A percentile compares a stretch with the other conserved stretches of the same genome.
Evolutionary conservation across 2,113 vertebrate species (phyloP).

Genomic region (Poecile atricapillus): DNA sequence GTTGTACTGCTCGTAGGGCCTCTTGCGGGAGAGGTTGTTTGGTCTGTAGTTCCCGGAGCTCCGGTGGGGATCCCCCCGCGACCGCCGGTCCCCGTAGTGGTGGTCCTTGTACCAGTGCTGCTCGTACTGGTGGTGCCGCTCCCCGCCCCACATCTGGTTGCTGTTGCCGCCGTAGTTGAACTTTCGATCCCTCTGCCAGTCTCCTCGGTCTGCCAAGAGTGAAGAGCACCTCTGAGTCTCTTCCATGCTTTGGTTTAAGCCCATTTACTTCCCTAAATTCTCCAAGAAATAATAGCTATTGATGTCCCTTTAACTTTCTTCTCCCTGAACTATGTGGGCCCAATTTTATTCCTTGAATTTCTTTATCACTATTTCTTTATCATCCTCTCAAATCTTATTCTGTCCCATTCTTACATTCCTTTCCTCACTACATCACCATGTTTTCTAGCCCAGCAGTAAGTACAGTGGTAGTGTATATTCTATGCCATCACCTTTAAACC

Average conservation of each 20-base stretch:
- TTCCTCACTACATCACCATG: background rate
- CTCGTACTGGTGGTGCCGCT: constrained; percentile 92
- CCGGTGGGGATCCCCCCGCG: constrained; percentile 85
- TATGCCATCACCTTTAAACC: background rate
- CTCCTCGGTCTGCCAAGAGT: constrained; percentile 82
- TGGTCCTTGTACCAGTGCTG: constrained; percentile 93
- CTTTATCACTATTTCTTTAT: background rate
- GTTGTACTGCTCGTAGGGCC: constrained; percentile 90
- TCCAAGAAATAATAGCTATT: background rate
- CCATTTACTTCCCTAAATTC: background rate
- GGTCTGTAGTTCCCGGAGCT: constrained; percentile 87
- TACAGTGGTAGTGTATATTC: background rate
- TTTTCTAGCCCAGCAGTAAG: background rate
- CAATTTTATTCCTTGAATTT: background rate
- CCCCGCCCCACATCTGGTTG: constrained; percentile 86
- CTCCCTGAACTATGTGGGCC: background rate
- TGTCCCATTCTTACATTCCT: background rate
- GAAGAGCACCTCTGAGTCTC: background rate
- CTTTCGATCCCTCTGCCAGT: constrained; percentile 94
- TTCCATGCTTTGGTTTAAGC: background rate
- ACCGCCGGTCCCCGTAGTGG: constrained; percentile 87
- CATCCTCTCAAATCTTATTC: background rate
- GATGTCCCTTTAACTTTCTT: background rate
- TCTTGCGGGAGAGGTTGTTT: constrained; percentile 86
- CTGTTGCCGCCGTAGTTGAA: constrained; percentile 86